phyloP scores from a whole-genome alignment of 2,797 vertebrate genomes.

The Epinephelus coioides region DNA sequence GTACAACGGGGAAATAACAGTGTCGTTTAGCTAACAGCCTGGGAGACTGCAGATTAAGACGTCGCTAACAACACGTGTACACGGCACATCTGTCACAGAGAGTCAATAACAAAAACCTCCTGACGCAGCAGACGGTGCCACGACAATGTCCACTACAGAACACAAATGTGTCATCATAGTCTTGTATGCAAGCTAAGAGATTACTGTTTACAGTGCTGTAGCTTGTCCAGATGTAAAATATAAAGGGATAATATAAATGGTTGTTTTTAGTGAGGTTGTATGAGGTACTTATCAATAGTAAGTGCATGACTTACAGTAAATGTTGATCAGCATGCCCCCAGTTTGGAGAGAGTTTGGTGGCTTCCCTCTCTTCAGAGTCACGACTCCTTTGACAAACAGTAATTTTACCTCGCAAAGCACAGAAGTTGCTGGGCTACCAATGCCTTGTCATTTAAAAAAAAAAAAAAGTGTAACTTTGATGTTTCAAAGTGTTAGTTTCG shows the following conservation, averaged over 20 bases:
- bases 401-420: too few relatives aligned
- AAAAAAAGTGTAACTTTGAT: too few relatives aligned
- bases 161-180: background rate
- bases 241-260: background rate
- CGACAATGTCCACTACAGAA: background rate
- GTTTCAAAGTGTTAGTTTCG: too few relatives aligned
- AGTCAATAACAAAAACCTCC: slow-evolving; percentile 18
- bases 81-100: slow-evolving; percentile 50
- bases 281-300: too few relatives aligned
- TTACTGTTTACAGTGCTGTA: background rate
- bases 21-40: slow-evolving; percentile 55
- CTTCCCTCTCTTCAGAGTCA: too few relatives aligned
- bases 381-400: too few relatives aligned
- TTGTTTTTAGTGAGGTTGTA: too few relatives aligned
- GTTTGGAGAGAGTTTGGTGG: too few relatives aligned
- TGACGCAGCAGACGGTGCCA: background rate
- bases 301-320: too few relatives aligned
- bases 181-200: background rate
- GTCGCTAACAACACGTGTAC: slow-evolving; percentile 32
- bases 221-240: background rate
- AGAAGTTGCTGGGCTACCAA: too few relatives aligned
- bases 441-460: too few relatives aligned
- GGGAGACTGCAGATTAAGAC: slow-evolving; percentile 57
- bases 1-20: slow-evolving; percentile 55
- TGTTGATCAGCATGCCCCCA: too few relatives aligned